Evolutionary conservation across 2,797 vertebrate genomes (phyloP), one percentile per base, ranked within the genome.

Genomic region (Aulostomus chinensis): DNA sequence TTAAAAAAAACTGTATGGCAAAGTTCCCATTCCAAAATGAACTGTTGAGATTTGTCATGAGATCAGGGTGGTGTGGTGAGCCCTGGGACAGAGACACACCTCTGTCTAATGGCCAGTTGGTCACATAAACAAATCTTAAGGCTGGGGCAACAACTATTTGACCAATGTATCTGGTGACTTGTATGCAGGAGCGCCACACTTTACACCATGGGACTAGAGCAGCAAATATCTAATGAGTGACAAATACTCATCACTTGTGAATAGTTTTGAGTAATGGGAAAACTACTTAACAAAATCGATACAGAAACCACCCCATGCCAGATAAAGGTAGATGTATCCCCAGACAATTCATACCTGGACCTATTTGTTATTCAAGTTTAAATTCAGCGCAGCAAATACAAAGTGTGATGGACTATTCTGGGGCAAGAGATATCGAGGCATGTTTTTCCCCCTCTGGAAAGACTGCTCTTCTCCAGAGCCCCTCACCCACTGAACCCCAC

Each of bases 211-310:
- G 56, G 49, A 71, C 78, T 17, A 57, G n/a, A n/a, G 45, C 59
- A 58, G 68, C 71, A 84, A 61, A 80, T 76, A 86, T 87, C 81
- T 90, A 84, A 83, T 63, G 81, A 74, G 70, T 88, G 88, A 89
- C 84, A 90, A 89, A 88, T 84, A 81, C 77, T 86, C 79, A 88
- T 90, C 88, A 88, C 83, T 50, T 46, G 68, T 32, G 49, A 82
- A 86, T 80, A 77, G 84, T 83, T 89, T 89, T 84, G 86, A 87
- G 84, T 87, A 88, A 88, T 85, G 83, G 73, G 76, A 73, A 84
- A 84, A 88, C 81, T 88, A 88, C 89, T 90, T 87, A 80, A 82
- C 74, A 85, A 61, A 84, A 88, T 85, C 74, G 81, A 84, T 82
- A 87, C 76, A 60, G 71, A 76, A 75, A 70, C 58, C 77, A 80